A percentile compares a stretch with the other conserved stretches of the same genome.
These are phyloP conservation scores for Melinopterus prodromus DNA, from an alignment of 2,888 invertebrate genomes.

Conservation along the genomic window DNA sequence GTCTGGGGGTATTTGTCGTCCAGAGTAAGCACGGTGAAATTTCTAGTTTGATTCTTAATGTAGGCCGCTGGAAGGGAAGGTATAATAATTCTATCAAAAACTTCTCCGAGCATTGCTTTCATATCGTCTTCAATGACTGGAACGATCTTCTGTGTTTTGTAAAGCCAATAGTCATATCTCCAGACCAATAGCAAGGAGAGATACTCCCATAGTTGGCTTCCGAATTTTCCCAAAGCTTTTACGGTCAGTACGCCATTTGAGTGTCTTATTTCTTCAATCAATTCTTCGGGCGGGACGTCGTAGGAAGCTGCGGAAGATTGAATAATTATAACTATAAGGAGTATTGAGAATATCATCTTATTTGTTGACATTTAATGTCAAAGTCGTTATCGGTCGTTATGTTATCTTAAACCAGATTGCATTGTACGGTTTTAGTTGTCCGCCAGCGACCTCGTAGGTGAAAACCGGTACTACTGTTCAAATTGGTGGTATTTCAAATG, in stretches of 20 bases:
- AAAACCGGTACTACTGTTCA: too few relatives aligned
- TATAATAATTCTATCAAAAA: constrained; percentile 33
- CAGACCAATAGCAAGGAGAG: constrained; percentile 38
- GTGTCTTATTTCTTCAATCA: not conserved
- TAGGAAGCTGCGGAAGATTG: not conserved
- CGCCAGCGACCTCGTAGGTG: too few relatives aligned
- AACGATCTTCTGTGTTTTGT: constrained; percentile 19
- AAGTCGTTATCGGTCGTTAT: not conserved
- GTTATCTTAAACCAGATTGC: too few relatives aligned
- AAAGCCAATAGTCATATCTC: constrained; percentile 18
- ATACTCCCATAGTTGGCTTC: constrained; percentile 41
- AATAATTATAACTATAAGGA: not conserved
- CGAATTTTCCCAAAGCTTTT: constrained; percentile 31
- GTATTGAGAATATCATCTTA: not conserved
- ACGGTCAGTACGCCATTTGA: not conserved
- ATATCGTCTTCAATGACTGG: constrained; percentile 33
- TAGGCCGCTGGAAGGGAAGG: not conserved
- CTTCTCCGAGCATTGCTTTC: constrained; percentile 32
- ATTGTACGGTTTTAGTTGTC: too few relatives aligned
- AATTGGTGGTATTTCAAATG: too few relatives aligned
- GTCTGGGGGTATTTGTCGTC: not conserved
- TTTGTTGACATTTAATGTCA: not conserved
- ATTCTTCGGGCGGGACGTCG: not conserved
- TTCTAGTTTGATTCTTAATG: not conserved
- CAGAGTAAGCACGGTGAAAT: not conserved